These are phyloP conservation scores for Omphaloscelis lunosa DNA, from an alignment of 2,888 invertebrate species.

Conservation along the genomic window DNA sequence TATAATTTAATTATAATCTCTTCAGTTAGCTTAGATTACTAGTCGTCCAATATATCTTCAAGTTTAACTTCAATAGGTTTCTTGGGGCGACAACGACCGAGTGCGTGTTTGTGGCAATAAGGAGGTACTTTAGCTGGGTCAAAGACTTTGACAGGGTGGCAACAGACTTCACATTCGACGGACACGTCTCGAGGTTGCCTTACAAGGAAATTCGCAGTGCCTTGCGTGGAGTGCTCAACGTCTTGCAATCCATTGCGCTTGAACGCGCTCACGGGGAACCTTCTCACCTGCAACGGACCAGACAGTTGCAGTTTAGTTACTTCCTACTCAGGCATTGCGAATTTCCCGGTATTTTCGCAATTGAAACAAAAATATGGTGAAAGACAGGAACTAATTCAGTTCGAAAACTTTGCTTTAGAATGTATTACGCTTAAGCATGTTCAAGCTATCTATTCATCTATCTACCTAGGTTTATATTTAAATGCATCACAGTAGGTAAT, in stretches of 20 bases:
- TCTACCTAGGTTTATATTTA: background rate
- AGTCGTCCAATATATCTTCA: slow-evolving; percentile 81
- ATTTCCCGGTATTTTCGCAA: slow-evolving; percentile 56
- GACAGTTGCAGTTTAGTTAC: slow-evolving; percentile 77
- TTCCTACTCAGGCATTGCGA: slow-evolving; percentile 55
- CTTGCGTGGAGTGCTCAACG: slow-evolving; percentile 84
- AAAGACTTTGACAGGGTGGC: slow-evolving; percentile 72
- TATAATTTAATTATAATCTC: slow-evolving; percentile 56
- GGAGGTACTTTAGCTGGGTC: slow-evolving; percentile 82
- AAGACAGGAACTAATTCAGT: background rate
- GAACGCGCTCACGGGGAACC: slow-evolving; percentile 85
- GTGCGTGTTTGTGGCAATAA: slow-evolving; percentile 64
- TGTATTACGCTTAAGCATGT: background rate
- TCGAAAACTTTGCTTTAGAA: background rate
- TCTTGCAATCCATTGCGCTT: slow-evolving; percentile 89
- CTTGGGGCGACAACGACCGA: slow-evolving; percentile 71
- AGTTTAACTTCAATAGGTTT: slow-evolving; percentile 82
- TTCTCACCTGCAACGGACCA: slow-evolving; percentile 86
- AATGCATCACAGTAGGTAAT: background rate
- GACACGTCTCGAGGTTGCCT: slow-evolving; percentile 82
- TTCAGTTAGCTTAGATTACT: slow-evolving; percentile 14
- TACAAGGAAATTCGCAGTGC: slow-evolving; percentile 83
- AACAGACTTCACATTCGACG: slow-evolving; percentile 78
- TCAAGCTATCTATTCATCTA: slow-evolving; percentile 6
- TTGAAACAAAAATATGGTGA: slow-evolving; percentile 22